A percentile compares a stretch with the other conserved stretches of the same genome.
phyloP scores from a whole-genome alignment of 1,140 invertebrate genomes.

The Laupala kohalensis region DNA sequence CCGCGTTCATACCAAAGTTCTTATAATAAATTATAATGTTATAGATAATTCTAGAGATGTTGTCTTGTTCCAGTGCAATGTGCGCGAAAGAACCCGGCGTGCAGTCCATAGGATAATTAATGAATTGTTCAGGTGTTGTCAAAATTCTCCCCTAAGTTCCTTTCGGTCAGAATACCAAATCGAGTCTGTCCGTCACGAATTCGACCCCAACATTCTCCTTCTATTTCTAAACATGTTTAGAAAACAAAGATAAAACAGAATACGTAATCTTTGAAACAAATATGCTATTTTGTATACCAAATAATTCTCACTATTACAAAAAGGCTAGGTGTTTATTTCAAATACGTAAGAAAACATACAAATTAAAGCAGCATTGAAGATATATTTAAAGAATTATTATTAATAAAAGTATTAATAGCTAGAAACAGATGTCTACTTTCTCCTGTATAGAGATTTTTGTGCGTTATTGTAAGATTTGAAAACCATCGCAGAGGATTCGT shows the following conservation, averaged over 20 bases:
- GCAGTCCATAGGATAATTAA: background rate
- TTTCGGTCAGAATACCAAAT: background rate
- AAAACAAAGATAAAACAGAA: background rate
- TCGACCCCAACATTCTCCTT: background rate
- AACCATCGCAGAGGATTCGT: background rate
- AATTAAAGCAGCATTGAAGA: background rate
- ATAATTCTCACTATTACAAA: background rate
- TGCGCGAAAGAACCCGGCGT: background rate
- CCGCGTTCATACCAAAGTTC: background rate
- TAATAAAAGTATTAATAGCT: background rate
- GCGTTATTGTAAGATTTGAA: background rate
- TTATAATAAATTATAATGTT: background rate
- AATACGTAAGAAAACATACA: background rate
- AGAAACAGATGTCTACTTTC: background rate
- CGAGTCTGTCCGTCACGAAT: background rate
- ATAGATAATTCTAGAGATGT: background rate
- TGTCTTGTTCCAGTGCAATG: background rate
- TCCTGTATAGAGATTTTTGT: background rate
- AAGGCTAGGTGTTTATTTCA: background rate
- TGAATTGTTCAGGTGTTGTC: background rate
- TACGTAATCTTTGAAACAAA: background rate
- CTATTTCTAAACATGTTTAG: background rate
- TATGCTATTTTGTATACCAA: background rate
- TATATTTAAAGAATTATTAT: background rate
- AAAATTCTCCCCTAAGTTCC: background rate